Conservation (phyloP, 2,888 invertebrate genomes). For the Melipona beecheii region DNA sequence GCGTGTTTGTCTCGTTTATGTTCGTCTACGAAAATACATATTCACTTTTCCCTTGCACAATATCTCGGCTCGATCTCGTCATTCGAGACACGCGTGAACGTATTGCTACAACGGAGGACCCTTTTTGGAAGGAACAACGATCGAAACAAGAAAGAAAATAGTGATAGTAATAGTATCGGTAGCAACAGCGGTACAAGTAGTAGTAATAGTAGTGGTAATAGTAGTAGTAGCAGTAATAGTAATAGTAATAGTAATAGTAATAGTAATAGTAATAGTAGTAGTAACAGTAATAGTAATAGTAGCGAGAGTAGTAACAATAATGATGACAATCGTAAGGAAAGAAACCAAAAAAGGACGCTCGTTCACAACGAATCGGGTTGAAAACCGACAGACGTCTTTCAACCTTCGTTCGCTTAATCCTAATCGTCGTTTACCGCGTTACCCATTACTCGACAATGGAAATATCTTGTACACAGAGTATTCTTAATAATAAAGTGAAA, state of each 20-base stretch:
- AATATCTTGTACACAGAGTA: conserved; percentile 50
- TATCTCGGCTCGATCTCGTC: neutral
- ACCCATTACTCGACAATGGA: conserved; percentile 54
- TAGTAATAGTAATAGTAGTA: neutral
- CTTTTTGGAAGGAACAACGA: conserved; percentile 6
- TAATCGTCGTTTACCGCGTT: conserved; percentile 26
- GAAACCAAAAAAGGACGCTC: neutral
- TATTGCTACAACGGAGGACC: neutral
- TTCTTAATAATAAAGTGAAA: conserved; percentile 37
- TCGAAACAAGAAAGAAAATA: conserved; percentile 7
- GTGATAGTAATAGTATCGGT: neutral
- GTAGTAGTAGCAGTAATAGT: neutral
- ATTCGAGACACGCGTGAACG: neutral
- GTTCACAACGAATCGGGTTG: neutral
- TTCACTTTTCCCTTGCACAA: neutral
- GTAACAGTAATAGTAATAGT: neutral
- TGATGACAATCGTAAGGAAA: neutral
- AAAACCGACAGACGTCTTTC: neutral
- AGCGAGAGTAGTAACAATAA: neutral
- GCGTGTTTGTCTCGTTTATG: neutral
- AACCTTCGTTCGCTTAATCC: neutral
- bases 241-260: neutral
- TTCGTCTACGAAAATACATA: neutral
- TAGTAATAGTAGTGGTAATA: neutral
- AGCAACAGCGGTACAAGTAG: neutral